These are phyloP conservation scores for Leucophenga varia DNA, from an alignment of 1,140 invertebrate genomes.

Conservation along the genomic window DNA sequence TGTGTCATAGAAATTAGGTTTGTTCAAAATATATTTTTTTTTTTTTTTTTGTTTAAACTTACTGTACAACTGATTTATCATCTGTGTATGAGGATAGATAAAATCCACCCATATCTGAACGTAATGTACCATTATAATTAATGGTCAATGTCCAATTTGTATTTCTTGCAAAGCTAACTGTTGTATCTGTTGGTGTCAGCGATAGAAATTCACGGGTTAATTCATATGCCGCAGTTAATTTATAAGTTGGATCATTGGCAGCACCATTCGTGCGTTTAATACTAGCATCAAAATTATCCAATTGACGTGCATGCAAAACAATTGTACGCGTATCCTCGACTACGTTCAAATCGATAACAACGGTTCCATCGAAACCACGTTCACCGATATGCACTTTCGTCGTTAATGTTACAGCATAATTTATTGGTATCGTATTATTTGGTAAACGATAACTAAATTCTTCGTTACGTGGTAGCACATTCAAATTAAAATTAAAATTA, in stretches of 20 bases:
- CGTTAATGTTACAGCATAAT: conserved; percentile 64
- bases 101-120: conserved; percentile 70
- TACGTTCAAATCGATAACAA: conserved; percentile 57
- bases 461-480: too few relatives aligned
- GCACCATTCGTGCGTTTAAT: conserved; percentile 51
- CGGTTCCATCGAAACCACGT: conserved; percentile 60
- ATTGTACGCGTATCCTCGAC: conserved; percentile 37
- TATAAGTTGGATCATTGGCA: conserved; percentile 63
- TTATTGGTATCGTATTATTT: conserved; percentile 58
- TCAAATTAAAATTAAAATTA: too few relatives aligned
- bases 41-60: background rate
- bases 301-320: conserved; percentile 50
- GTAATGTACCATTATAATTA: conserved; percentile 59
- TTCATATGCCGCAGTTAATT: background rate
- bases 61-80: conserved; percentile 9
- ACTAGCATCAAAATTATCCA: conserved; percentile 13
- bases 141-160: conserved; percentile 58
- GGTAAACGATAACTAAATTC: conserved; percentile 64
- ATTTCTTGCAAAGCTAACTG: conserved; percentile 27
- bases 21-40: too few relatives aligned
- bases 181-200: conserved; percentile 23
- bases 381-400: conserved; percentile 59
- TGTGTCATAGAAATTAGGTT: too few relatives aligned
- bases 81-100: conserved; percentile 75
- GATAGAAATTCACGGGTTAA: conserved; percentile 38